phyloP scores from a whole-genome alignment of 1,140 invertebrate species.

The Ridgeia piscesae region DNA sequence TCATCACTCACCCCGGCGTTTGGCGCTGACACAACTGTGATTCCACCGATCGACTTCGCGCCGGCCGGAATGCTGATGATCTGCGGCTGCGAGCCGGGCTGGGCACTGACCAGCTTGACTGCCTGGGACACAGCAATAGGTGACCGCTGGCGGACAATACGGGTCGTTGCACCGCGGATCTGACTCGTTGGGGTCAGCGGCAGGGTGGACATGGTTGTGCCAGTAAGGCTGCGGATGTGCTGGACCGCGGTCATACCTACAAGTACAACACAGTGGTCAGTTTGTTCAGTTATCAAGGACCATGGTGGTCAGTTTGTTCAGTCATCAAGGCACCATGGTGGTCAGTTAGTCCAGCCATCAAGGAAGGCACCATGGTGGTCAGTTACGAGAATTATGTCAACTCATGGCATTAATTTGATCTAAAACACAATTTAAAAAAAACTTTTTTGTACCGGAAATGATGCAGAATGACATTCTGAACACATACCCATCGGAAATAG shows the following conservation, averaged over 20 bases:
- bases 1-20: not conserved
- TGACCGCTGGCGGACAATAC: constrained; percentile 17
- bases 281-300: no score
- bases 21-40: not conserved
- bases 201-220: constrained; percentile 33
- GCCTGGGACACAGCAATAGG: constrained; percentile 31
- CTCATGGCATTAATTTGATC: no score
- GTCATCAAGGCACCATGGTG: no score
- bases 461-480: no score
- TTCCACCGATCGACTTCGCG: not conserved
- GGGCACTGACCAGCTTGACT: constrained; percentile 37
- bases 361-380: no score
- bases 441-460: no score
- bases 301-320: no score
- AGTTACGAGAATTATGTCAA: no score
- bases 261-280: not conserved
- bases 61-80: constrained; percentile 34
- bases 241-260: constrained; percentile 75
- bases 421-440: no score
- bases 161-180: not conserved
- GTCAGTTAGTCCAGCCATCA: no score
- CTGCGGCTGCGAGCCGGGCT: constrained; percentile 37
- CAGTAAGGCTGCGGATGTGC: constrained; percentile 52
- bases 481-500: no score
- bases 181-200: not conserved